Evolutionary conservation across 2,113 vertebrate genomes (phyloP), one percentile per base, ranked within the genome.

Genomic region (Anser brachyrhynchus): DNA sequence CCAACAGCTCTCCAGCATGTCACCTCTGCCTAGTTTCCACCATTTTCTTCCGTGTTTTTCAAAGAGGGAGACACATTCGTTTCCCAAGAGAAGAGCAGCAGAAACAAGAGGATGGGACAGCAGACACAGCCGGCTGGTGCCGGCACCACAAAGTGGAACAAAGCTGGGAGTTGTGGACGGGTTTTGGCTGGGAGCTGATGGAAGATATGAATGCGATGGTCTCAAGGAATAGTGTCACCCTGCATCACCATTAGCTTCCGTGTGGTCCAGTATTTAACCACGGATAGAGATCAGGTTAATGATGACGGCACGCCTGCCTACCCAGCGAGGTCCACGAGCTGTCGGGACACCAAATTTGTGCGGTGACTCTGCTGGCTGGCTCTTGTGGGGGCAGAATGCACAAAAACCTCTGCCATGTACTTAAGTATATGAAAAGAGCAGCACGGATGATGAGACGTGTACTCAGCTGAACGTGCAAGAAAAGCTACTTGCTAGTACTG

Each of bases 81-180:
- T 66, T 74, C 28, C 41, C 54, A 29, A 54, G 16, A 64, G 20
- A 44, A 31, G 13, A 67, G 31, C 20, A 33, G 37, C 13, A 66
- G 37, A 66, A 84, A 26, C 4, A 66, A 58, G 18, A 31, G 8
- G 29, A 71, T 0, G 26, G 8, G 15, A 26, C 0, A 1, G 46
- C 23, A 67, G 58, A 29, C 14, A 29, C 12, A 46, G 59, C 10
- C 37, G 62, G 44, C 29, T 74, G 31, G 41, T 70, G 6, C 13
- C 29, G 25, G 16, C 41, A 43, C 2, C 4, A 16, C 9, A 67
- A 67, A 57, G 0, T 2, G 85, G 29, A 65, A 55, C 0, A 1
- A 33, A 72, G 46, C 6, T 35, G 37, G 39, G 41, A 73, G 59
- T 1, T n/a, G 23, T 4, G 35, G 67, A 13, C 9, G 10, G 26